A percentile compares a stretch with the other conserved stretches of the same genome.
phyloP scores from a whole-genome alignment of 2,797 vertebrate species.

The Benthosema pterotum region DNA sequence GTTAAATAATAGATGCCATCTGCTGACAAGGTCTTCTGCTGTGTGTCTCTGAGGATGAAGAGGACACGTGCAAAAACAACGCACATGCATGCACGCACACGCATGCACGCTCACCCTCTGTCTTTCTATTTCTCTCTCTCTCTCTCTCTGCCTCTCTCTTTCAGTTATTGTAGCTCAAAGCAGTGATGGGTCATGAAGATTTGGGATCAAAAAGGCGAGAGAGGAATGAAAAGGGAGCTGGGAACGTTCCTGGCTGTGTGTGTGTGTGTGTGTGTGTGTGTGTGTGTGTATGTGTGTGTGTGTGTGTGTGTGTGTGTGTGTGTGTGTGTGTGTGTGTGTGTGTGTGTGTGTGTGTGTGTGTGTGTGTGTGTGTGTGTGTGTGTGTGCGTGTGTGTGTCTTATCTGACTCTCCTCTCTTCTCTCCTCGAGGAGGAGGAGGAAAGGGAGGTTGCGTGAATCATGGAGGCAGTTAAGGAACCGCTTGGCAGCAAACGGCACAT shows the following conservation, averaged over 20 bases:
- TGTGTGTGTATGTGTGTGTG: too few relatives aligned
- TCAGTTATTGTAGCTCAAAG: conserved; percentile 63
- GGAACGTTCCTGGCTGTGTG: neutral
- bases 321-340: too few relatives aligned
- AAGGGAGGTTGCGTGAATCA: conserved; percentile 75
- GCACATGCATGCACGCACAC: conserved; percentile 34
- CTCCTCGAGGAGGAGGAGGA: conserved; percentile 59
- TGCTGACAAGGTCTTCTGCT: conserved; percentile 43
- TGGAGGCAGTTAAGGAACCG: conserved; percentile 69
- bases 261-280: too few relatives aligned
- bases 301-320: too few relatives aligned
- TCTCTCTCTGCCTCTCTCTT: conserved; percentile 41
- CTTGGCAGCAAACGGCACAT: conserved; percentile 68
- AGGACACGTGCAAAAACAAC: conserved; percentile 49
- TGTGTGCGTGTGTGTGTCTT: too few relatives aligned
- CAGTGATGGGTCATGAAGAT: conserved; percentile 52
- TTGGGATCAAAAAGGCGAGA: conserved; percentile 32
- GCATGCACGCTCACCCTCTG: conserved; percentile 21
- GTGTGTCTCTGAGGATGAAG: conserved; percentile 38
- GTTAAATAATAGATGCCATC: conserved; percentile 61
- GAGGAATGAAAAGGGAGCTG: conserved; percentile 19
- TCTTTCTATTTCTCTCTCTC: too few relatives aligned
- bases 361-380: too few relatives aligned
- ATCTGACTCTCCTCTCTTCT: conserved; percentile 32
- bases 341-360: too few relatives aligned